These are phyloP conservation scores for Malachius bipustulatus DNA, from an alignment of 2,888 invertebrate genomes.

Conservation along the genomic window DNA sequence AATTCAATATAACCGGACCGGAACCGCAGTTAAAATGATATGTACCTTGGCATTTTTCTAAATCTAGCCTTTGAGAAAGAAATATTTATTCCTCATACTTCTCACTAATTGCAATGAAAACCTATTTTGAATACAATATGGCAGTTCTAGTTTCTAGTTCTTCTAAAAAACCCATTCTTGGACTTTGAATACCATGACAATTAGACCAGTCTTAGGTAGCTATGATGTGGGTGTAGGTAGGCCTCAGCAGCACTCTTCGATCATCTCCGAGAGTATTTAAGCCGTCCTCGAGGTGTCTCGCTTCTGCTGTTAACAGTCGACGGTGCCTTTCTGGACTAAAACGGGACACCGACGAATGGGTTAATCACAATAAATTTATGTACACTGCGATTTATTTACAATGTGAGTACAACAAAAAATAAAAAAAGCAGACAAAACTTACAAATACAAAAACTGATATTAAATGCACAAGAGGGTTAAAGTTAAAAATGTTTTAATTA, in stretches of 20 bases:
- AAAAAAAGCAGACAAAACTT: background rate
- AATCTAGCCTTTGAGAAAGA: no score
- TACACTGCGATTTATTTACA: background rate
- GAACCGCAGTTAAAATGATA: no score
- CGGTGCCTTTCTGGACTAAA: conserved; percentile 30
- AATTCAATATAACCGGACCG: no score
- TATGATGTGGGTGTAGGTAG: conserved; percentile 27
- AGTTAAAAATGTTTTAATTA: no score
- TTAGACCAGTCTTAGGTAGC: conserved; percentile 17
- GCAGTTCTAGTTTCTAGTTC: no score
- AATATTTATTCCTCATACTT: no score
- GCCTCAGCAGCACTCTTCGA: conserved; percentile 24
- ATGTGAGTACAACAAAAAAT: background rate
- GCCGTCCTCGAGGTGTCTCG: conserved; percentile 25
- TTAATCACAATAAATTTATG: conserved; percentile 7
- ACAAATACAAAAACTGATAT: background rate
- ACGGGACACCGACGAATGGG: conserved; percentile 15
- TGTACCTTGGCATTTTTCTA: no score
- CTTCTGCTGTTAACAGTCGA: conserved; percentile 20
- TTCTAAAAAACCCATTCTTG: no score
- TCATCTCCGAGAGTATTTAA: conserved; percentile 24
- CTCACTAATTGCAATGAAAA: no score
- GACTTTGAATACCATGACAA: no score
- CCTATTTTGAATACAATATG: no score
- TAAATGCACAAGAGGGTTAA: conserved; percentile 4